These are phyloP conservation scores for Heteromurus nitidus DNA, from an alignment of 2,888 invertebrate species.

Conservation along the genomic window DNA sequence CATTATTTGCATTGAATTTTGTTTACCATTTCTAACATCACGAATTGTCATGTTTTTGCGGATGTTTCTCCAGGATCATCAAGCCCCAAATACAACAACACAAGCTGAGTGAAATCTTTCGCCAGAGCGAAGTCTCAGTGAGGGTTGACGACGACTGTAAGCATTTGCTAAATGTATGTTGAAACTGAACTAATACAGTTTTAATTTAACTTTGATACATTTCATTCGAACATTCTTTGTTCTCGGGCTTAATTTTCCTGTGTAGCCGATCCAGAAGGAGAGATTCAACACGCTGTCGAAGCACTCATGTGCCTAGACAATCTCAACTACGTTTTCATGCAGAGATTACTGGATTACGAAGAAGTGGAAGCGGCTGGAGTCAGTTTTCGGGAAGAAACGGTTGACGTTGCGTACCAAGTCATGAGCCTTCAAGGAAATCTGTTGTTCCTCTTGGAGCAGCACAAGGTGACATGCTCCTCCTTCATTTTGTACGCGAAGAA, in stretches of 20 bases:
- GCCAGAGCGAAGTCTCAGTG: background rate
- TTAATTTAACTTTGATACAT: background rate
- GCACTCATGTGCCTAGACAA: conserved; percentile 17
- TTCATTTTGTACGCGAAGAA: conserved; percentile 33
- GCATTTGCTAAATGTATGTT: conserved; percentile 16
- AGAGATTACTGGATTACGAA: conserved; percentile 33
- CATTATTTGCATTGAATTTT: no score
- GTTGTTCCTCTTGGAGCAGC: conserved; percentile 38
- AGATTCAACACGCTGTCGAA: conserved; percentile 34
- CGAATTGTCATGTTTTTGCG: no score
- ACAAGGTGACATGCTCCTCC: conserved; percentile 17
- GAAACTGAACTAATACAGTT: background rate
- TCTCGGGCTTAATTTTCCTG: background rate
- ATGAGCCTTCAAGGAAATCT: conserved; percentile 29
- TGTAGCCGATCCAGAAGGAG: no score
- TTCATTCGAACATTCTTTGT: background rate
- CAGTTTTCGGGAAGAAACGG: background rate
- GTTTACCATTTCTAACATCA: no score
- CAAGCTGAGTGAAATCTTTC: background rate
- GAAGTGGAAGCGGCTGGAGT: conserved; percentile 40
- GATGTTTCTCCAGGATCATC: no score
- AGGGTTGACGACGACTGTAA: conserved; percentile 7
- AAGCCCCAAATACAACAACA: background rate
- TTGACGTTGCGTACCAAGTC: conserved; percentile 42
- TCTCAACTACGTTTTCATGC: conserved; percentile 32